A percentile compares a stretch with the other conserved stretches of the same genome.
These are phyloP conservation scores for Hydractinia echinata DNA, from an alignment of 30 jellyfish, hydroid and myxozoan species.

Conservation along the genomic window DNA sequence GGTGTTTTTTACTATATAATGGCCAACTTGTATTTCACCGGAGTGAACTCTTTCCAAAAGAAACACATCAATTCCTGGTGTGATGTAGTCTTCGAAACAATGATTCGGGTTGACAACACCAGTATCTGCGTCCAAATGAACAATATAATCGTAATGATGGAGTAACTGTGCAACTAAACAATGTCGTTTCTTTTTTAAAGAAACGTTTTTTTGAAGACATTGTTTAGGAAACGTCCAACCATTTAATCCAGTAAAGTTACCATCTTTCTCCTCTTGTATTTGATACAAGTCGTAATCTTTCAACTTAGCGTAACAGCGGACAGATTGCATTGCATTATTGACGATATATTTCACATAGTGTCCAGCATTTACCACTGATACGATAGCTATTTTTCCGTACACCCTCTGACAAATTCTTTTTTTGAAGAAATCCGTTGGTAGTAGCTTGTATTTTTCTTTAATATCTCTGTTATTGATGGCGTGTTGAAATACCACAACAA, in stretches of 20 bases:
- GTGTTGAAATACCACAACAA: too few species aligned
- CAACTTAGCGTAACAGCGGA: conserved; percentile 20
- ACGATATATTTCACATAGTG: neutral
- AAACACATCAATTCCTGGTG: conserved; percentile 30
- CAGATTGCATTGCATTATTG: conserved; percentile 10
- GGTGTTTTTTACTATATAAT: conserved; percentile 30
- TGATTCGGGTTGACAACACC: conserved; percentile 21
- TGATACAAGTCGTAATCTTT: conserved; percentile 5
- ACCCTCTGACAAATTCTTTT: neutral
- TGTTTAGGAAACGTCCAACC: neutral
- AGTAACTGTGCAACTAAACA: conserved; percentile 14
- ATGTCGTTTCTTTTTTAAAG: too few species aligned
- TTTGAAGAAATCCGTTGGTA: neutral
- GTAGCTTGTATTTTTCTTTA: too few species aligned
- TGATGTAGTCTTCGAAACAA: conserved; percentile 27
- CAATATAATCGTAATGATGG: neutral
- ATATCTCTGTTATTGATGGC: too few species aligned
- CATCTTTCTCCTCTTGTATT: conserved; percentile 1
- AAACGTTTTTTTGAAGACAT: neutral
- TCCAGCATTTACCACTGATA: neutral
- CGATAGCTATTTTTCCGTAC: neutral
- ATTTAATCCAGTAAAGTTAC: neutral
- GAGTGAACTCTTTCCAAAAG: conserved; percentile 31
- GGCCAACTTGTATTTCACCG: conserved; percentile 31
- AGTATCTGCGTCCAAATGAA: conserved; percentile 26